Evolutionary conservation across 2,797 vertebrate species (phyloP), one percentile per base, ranked within the genome.

Genomic region (Galaxias olidus): DNA sequence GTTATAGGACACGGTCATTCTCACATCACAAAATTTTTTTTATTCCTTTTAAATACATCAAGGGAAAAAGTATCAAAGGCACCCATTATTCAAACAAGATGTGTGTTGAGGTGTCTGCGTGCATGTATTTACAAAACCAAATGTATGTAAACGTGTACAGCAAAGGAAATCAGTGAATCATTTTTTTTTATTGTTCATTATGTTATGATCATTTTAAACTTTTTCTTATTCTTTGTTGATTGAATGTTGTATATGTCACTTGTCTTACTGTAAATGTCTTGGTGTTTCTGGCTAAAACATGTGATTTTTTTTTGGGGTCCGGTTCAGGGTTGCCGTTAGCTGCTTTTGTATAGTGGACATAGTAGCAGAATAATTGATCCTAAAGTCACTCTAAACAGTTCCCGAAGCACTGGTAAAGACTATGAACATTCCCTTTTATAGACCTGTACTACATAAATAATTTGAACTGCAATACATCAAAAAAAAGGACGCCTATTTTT

Each of bases 71-170:
- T 14, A 61, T 60, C 43, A 45, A 66, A 59, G 18, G 44, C 44
- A 60, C 9, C 41, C 11, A 9, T 40, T 51, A 52, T 53, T 50
- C 48, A 43, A 66, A 12, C 59, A 66, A 52, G 49, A 66, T 66
- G 65, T 59, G 52, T 19, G 12, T 8, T 8, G 13, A 49, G 14
- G 53, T n/a, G 13, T 61, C 45, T 48, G 13, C 42, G 14, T 48
- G 9, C 20, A n/a, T 61, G 59, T 59, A 5, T 17, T 11, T 17
- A 44, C 41, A 9, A 14, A n/a, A n/a, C 54, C 30, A 30, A 30
- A 6, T 30, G 30, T 30, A 30, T 30, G 30, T 30, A 30, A 30
- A 30, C 30, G 30, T 30, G 2, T 30, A 30, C 2, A 30, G 6
- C 30, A 30, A 30, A 30, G 30, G 30, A 30, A 30, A 30, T 30